These are phyloP conservation scores for Exephanes ischioxanthus DNA, from an alignment of 2,888 invertebrate genomes.

Conservation along the genomic window DNA sequence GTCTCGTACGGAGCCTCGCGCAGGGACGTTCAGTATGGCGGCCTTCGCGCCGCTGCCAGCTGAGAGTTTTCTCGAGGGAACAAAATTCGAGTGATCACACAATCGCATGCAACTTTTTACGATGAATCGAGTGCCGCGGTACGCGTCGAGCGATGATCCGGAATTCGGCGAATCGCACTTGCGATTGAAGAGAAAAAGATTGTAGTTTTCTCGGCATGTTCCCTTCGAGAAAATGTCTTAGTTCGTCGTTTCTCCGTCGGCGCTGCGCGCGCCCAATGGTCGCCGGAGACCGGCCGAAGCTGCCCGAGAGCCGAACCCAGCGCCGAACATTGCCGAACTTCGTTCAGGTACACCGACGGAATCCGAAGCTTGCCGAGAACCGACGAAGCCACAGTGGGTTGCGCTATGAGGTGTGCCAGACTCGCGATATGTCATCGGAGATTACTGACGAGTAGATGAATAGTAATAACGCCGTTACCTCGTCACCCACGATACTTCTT, in stretches of 20 bases:
- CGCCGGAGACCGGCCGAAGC: slow-evolving; percentile 10
- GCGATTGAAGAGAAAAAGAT: no score
- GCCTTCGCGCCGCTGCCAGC: no score
- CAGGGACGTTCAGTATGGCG: no score
- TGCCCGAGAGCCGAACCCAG: slow-evolving; percentile 7
- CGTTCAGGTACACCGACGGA: slow-evolving; percentile 3
- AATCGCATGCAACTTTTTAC: no score
- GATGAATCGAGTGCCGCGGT: no score
- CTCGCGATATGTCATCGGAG: slow-evolving; percentile 63
- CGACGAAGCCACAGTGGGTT: slow-evolving; percentile 30
- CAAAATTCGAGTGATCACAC: no score
- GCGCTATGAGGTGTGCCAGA: slow-evolving; percentile 43
- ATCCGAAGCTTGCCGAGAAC: neutral
- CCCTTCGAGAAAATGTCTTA: neutral
- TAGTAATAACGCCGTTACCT: slow-evolving; percentile 6
- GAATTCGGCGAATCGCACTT: no score
- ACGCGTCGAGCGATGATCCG: no score
- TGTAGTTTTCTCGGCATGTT: no score
- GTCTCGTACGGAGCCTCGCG: no score
- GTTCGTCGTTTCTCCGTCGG: neutral
- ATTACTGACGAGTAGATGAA: slow-evolving; percentile 57
- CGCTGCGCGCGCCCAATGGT: neutral
- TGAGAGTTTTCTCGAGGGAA: no score
- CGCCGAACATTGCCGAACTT: neutral
- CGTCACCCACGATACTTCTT: neutral